Conservation (phyloP, 2,888 invertebrate species). For the Lasioglossum leucozonium region DNA sequence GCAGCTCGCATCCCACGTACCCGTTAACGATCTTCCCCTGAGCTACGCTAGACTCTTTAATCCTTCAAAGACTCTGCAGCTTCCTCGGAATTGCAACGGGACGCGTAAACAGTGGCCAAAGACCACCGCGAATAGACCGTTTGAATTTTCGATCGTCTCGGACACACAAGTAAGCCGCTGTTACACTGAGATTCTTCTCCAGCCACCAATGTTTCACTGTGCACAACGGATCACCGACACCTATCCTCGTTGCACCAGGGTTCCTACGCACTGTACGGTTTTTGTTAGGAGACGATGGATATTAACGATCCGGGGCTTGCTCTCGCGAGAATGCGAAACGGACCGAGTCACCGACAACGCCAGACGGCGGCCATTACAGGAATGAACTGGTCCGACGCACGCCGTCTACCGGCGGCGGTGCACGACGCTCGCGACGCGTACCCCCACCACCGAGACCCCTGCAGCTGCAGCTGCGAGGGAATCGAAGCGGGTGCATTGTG, state of each 20-base stretch:
- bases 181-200: conserved; percentile 18
- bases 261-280: not conserved
- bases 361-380: conserved; percentile 83
- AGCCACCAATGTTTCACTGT: conserved; percentile 25
- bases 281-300: conserved; percentile 7
- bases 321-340: conserved; percentile 52
- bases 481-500: conserved; percentile 25
- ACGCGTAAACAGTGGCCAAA: conserved; percentile 67
- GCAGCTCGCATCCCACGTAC: conserved; percentile 2
- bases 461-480: conserved; percentile 10
- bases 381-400: conserved; percentile 75
- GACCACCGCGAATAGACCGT: conserved; percentile 39
- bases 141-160: conserved; percentile 39
- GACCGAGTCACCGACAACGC: conserved; percentile 80
- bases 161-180: conserved; percentile 10
- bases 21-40: not conserved
- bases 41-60: not conserved
- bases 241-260: not conserved
- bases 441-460: conserved; percentile 20
- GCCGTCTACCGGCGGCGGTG: conserved; percentile 66
- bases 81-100: conserved; percentile 12
- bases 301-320: conserved; percentile 27
- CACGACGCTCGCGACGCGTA: conserved; percentile 39
- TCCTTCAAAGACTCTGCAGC: not conserved
- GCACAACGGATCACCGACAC: conserved; percentile 32